These are phyloP conservation scores for Prietella phreatophila DNA, from an alignment of 2,113 vertebrate species.

Conservation along the genomic window DNA sequence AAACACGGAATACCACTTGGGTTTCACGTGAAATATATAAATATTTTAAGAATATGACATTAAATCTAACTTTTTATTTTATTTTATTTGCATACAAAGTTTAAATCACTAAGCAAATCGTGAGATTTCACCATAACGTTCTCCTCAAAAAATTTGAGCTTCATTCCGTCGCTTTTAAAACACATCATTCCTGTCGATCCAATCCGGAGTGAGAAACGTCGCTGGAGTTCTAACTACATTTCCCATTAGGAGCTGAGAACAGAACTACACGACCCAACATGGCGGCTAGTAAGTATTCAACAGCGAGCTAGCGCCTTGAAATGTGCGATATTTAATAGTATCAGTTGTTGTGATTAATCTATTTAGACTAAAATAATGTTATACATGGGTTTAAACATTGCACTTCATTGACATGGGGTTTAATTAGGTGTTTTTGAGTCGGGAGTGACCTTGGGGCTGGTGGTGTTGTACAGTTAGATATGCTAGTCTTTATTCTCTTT, in stretches of 20 bases:
- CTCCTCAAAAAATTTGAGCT: not conserved
- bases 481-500: not conserved
- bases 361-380: not conserved
- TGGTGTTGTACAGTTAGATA: not conserved
- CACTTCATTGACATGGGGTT: not conserved
- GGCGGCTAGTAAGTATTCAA: slow-evolving; percentile 57
- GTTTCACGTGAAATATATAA: not conserved
- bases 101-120: not conserved
- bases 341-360: not conserved
- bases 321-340: not conserved
- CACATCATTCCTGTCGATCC: not conserved
- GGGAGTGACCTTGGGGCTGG: slow-evolving; percentile 40
- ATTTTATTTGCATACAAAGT: not conserved
- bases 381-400: not conserved
- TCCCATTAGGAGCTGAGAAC: slow-evolving; percentile 54
- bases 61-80: not conserved
- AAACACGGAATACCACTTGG: not conserved
- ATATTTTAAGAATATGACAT: not conserved
- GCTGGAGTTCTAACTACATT: slow-evolving; percentile 53
- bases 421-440: not conserved
- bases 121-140: not conserved
- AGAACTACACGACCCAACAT: slow-evolving; percentile 65
- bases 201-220: not conserved
- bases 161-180: not conserved
- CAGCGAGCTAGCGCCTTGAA: not conserved